These are phyloP conservation scores for Mesoligia furuncula DNA, from an alignment of 2,888 invertebrate species.

Conservation along the genomic window DNA sequence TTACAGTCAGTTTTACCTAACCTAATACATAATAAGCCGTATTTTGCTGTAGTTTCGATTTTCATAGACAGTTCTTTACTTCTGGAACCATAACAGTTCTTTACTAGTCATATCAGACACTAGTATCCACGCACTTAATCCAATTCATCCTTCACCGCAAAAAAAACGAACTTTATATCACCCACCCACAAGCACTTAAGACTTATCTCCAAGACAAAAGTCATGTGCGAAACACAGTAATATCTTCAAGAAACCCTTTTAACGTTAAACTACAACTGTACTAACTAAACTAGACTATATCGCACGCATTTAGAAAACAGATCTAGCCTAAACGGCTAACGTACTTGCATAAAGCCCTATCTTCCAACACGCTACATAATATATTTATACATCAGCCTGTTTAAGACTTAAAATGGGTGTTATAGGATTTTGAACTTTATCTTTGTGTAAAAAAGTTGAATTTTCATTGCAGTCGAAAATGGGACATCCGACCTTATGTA, in stretches of 20 bases:
- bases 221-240: slow-evolving; percentile 43
- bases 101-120: neutral
- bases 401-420: neutral
- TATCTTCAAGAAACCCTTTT: slow-evolving; percentile 53
- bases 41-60: neutral
- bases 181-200: slow-evolving; percentile 37
- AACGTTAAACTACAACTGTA: slow-evolving; percentile 24
- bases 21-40: no score
- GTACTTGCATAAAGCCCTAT: slow-evolving; percentile 50
- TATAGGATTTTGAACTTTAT: slow-evolving; percentile 1
- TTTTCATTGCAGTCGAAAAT: neutral
- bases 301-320: slow-evolving; percentile 48
- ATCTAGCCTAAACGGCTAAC: slow-evolving; percentile 46
- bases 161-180: neutral
- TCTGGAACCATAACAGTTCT: neutral
- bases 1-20: neutral
- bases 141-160: neutral
- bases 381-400: slow-evolving; percentile 30
- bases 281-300: slow-evolving; percentile 47
- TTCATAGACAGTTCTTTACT: neutral
- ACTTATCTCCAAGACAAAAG: slow-evolving; percentile 55
- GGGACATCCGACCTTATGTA: neutral
- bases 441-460: fast-evolving
- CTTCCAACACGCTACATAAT: slow-evolving; percentile 39
- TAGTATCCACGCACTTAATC: slow-evolving; percentile 8